Evolutionary conservation across 2,888 invertebrate species (phyloP).

Genomic region (Oligia strigilis): DNA sequence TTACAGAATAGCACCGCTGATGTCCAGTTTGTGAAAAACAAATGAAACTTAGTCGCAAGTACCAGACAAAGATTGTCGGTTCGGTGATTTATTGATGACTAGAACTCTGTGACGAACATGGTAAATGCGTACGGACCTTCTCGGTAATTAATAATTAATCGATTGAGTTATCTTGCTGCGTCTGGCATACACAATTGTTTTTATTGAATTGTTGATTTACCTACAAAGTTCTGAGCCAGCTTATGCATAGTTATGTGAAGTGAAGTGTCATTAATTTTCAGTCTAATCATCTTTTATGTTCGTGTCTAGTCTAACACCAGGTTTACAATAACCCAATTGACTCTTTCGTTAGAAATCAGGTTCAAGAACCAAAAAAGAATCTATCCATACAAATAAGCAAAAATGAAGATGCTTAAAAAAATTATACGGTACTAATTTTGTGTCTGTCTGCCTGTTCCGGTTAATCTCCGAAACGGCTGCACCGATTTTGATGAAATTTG

Average conservation of each 20-base stretch:
- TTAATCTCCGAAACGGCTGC: no score
- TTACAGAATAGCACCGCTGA: no score
- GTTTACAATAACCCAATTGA: background rate
- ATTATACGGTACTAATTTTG: no score
- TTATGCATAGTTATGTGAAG: background rate
- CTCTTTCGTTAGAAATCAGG: background rate
- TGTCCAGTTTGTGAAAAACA: background rate
- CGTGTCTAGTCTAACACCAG: background rate
- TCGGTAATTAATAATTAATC: slow-evolving; percentile 51
- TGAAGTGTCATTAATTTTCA: background rate
- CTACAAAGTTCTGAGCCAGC: background rate
- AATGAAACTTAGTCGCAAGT: background rate
- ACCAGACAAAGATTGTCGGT: slow-evolving; percentile 2
- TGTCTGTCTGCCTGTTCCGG: no score
- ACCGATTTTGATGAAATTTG: no score
- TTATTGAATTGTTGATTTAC: slow-evolving; percentile 4
- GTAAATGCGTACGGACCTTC: slow-evolving; percentile 40
- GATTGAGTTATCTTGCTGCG: slow-evolving; percentile 36
- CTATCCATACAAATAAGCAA: no score
- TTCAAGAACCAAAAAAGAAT: background rate
- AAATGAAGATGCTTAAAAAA: no score
- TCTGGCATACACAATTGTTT: slow-evolving; percentile 32
- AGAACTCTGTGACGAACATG: slow-evolving; percentile 35
- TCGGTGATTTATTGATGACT: slow-evolving; percentile 2
- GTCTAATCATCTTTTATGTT: background rate